Conservation (phyloP, 1,140 invertebrate genomes). For the Zaprionus nigranus region DNA sequence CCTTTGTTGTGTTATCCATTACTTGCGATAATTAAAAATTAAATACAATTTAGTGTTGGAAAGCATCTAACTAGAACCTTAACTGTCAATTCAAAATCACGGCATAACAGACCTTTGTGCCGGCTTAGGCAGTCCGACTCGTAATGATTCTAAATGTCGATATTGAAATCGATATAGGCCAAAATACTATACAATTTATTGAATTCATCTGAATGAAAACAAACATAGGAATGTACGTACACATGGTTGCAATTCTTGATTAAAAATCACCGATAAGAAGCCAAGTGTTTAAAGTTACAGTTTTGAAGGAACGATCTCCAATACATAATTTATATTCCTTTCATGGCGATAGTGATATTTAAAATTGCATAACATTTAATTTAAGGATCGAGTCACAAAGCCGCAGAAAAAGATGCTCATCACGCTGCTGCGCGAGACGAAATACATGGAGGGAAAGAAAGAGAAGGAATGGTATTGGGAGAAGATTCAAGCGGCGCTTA, state of each 20-base stretch:
- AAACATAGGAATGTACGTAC: neutral
- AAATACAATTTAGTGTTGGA: neutral
- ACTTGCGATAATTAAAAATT: neutral
- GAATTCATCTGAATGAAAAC: neutral
- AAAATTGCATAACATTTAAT: constrained; percentile 41
- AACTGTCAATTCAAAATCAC: neutral
- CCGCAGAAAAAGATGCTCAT: constrained; percentile 84
- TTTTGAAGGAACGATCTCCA: neutral
- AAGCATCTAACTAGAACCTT: neutral
- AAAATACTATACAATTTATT: neutral
- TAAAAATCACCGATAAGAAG: too few species aligned
- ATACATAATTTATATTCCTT: neutral
- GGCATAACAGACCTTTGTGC: neutral
- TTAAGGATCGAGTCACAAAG: constrained; percentile 83
- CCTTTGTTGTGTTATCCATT: constrained; percentile 6
- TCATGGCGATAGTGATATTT: neutral
- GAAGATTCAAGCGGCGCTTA: constrained; percentile 79
- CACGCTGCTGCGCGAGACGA: constrained; percentile 78
- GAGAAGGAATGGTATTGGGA: constrained; percentile 84
- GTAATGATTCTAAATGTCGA: neutral
- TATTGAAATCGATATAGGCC: neutral
- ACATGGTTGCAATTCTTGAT: too few species aligned
- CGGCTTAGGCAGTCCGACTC: constrained; percentile 11
- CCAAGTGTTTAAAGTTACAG: neutral
- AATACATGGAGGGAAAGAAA: constrained; percentile 83